Conservation (phyloP, 2,888 invertebrate species). For the Aspidiotus rigidus region DNA sequence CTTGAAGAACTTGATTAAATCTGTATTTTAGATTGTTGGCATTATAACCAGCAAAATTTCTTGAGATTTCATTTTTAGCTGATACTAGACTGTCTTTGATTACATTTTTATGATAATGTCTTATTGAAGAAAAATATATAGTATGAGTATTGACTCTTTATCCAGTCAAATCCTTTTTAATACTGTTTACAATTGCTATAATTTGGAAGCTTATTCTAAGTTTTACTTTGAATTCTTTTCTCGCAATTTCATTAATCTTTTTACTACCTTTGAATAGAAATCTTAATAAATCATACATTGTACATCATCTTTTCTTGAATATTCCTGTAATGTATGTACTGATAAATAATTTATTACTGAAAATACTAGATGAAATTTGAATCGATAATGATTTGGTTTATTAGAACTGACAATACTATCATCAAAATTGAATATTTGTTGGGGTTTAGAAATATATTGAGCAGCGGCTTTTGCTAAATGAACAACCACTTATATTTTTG, state of each 20-base stretch:
- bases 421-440: constrained; percentile 1
- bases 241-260: background rate
- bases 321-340: too few species aligned
- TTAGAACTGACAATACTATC: background rate
- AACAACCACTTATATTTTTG: background rate
- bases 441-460: background rate
- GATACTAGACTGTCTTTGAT: background rate
- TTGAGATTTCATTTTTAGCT: background rate
- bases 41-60: constrained; percentile 10
- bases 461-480: background rate
- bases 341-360: too few species aligned
- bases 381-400: too few species aligned
- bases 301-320: too few species aligned
- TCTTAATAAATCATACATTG: too few species aligned
- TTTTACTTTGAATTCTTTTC: background rate
- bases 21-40: constrained; percentile 4
- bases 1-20: background rate
- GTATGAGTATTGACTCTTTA: background rate
- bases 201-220: background rate
- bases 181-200: background rate
- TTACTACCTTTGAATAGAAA: too few species aligned
- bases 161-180: background rate
- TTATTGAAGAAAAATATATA: background rate
- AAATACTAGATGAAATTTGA: constrained; percentile 9
- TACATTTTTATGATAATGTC: background rate